Evolutionary conservation across 2,797 vertebrate genomes (phyloP), one percentile per base, ranked within the genome.

Genomic region (Phalloptychus januarius): DNA sequence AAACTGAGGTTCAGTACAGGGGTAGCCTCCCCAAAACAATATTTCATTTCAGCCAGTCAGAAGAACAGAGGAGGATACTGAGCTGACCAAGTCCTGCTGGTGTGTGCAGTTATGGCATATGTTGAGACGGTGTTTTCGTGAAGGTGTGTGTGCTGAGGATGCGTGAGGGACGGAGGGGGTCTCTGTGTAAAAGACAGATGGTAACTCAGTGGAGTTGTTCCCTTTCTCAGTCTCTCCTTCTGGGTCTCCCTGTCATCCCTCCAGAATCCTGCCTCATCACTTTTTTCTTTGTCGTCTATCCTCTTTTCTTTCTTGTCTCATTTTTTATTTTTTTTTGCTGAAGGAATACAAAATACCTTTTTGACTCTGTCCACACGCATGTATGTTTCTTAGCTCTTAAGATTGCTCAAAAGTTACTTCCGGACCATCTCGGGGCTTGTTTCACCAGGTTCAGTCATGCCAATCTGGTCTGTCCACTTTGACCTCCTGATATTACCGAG

Each of bases 171-270:
- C 82, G 46, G 67, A 42, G 77, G 70, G 31, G 78, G 76, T 89
- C 50, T 83, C 71, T 85, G 86, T 94, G 93, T 93, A 90, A 88
- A 90, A 94, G 95, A 94, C 96, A 96, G 96, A 96, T 96, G 95
- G 96, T 93, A 92, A 95, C 95, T 93, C 95, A 95, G 95, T 90
- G 93, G 95, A 94, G 93, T 93, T 95, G 94, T 95, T 95, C 93
- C 92, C 92, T 86, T 87, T 81, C 93, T 92, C 92, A 90, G 82
- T 92, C 89, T 88, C 83, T 86, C 78, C 81, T 88, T 88, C 90
- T 94, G 93, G 85, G 88, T 89, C 86, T 88, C 78, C 85, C 72
- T 95, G 93, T 93, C 92, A 90, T 63, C 79, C 78, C 71, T 94
- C 93, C 94, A 94, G 89, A 91, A 86, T 83, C 86, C 93, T 93